Evolutionary conservation across 2,888 invertebrate genomes (phyloP).

Genomic region (Tenthredo distinguenda): DNA sequence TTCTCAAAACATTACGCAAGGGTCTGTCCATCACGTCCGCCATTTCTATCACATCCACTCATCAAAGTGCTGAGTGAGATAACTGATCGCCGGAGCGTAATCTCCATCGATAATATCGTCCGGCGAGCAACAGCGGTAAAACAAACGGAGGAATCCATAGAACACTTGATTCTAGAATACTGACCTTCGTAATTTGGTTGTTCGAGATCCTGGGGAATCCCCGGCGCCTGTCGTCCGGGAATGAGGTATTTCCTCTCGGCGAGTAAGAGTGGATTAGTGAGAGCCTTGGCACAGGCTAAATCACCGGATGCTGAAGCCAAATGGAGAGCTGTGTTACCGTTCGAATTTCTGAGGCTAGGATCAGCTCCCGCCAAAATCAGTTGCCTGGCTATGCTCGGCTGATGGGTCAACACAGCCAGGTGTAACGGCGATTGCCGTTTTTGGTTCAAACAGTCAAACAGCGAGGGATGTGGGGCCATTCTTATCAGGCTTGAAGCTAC

Average conservation of each 20-base stretch:
- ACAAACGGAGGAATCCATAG: background rate
- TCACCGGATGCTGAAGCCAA: constrained; percentile 87
- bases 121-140: background rate
- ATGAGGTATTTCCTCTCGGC: constrained; percentile 75
- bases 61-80: background rate
- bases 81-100: background rate
- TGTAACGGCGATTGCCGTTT: constrained; percentile 89
- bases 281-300: constrained; percentile 84
- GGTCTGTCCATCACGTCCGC: background rate
- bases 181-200: constrained; percentile 91
- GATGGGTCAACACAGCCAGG: constrained; percentile 87
- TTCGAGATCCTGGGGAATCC: constrained; percentile 82
- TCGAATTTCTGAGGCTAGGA: constrained; percentile 81
- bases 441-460: constrained; percentile 89
- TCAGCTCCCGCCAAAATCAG: constrained; percentile 88
- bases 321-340: constrained; percentile 91
- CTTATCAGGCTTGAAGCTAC: constrained; percentile 86
- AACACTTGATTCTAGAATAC: constrained; percentile 69
- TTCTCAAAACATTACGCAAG: background rate
- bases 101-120: no score
- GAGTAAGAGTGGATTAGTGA: constrained; percentile 79
- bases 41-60: no score
- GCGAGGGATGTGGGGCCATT: constrained; percentile 86
- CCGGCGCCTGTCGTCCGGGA: constrained; percentile 74
- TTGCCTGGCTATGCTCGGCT: constrained; percentile 85